phyloP scores from a whole-genome alignment of 2,888 invertebrate species.

The Lasioglossum lativentre region DNA sequence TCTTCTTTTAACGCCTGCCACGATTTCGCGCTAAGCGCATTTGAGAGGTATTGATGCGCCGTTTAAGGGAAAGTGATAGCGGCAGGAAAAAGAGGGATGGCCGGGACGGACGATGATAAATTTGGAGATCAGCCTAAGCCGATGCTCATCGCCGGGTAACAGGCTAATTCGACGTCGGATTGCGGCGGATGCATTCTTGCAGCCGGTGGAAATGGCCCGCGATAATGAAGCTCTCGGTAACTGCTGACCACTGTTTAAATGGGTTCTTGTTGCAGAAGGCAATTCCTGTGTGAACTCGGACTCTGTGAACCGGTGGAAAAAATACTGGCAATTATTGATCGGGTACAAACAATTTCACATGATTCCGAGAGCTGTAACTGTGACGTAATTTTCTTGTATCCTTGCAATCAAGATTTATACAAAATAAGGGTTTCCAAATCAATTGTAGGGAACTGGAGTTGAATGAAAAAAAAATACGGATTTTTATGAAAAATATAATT shows the following conservation, averaged over 20 bases:
- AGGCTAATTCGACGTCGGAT: slow-evolving; percentile 40
- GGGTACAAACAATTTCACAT: background rate
- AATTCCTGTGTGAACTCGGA: background rate
- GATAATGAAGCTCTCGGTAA: background rate
- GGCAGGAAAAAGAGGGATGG: slow-evolving; percentile 17
- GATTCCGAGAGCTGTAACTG: background rate
- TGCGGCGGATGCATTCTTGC: slow-evolving; percentile 6
- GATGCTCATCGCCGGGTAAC: slow-evolving; percentile 35
- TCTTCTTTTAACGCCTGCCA: slow-evolving; percentile 63
- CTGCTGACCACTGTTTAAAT: background rate
- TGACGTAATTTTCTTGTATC: background rate
- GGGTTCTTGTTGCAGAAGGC: background rate
- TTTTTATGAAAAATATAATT: too few species aligned
- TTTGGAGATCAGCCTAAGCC: slow-evolving; percentile 62
- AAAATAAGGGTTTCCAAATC: too few species aligned
- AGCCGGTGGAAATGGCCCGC: background rate
- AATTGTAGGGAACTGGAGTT: too few species aligned
- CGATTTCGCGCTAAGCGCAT: slow-evolving; percentile 60
- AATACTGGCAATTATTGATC: background rate
- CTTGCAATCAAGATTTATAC: too few species aligned
- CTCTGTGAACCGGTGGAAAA: background rate
- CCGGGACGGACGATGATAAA: slow-evolving; percentile 68
- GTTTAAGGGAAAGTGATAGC: slow-evolving; percentile 48
- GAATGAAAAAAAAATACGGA: too few species aligned
- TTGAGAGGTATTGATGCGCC: slow-evolving; percentile 65